These are phyloP conservation scores for Limnothrissa miodon DNA, from an alignment of 2,113 vertebrate genomes.

Conservation along the genomic window DNA sequence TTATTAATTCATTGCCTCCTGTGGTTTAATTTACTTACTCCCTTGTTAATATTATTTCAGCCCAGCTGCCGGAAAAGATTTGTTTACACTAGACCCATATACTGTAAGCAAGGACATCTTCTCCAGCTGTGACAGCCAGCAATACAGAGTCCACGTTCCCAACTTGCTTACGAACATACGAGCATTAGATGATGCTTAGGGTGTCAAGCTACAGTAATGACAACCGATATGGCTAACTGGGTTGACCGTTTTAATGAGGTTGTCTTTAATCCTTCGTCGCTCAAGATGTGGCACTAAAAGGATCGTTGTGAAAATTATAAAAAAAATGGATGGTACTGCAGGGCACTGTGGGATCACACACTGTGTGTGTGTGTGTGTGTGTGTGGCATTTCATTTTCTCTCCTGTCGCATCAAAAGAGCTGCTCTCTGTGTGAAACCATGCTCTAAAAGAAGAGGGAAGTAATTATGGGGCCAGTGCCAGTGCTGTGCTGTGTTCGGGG, in stretches of 20 bases:
- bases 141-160: background rate
- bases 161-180: background rate
- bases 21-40: background rate
- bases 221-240: background rate
- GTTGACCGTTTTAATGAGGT: background rate
- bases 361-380: background rate
- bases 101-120: background rate
- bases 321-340: background rate
- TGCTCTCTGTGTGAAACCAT: background rate
- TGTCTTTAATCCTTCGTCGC: background rate
- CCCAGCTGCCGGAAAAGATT: background rate
- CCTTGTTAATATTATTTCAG: slow-evolving; percentile 12
- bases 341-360: background rate
- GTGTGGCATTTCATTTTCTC: background rate
- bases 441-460: background rate
- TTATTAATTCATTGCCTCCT: background rate
- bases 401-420: background rate
- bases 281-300: background rate
- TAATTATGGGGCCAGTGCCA: background rate
- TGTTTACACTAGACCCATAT: background rate
- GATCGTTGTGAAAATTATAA: background rate
- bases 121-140: slow-evolving; percentile 2
- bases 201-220: background rate
- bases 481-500: background rate
- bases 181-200: background rate